Percentiles rank a stretch among this genome's conserved stretches.
Evolutionary conservation across 2,797 vertebrate genomes (phyloP).

Genomic region (Rhynchotus rufescens): DNA sequence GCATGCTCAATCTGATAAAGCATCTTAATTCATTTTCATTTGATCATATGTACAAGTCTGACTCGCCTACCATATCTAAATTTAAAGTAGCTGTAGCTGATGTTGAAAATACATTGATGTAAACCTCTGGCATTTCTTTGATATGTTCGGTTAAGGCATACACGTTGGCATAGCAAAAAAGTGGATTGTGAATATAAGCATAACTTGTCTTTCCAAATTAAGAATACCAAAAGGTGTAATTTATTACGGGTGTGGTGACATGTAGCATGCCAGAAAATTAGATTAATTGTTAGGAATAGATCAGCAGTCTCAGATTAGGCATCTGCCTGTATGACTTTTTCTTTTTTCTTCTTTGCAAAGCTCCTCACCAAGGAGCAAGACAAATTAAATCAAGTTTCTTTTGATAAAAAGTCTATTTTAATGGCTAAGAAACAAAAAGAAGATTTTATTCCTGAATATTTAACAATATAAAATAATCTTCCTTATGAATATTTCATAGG

Average conservation of each 20-base stretch:
- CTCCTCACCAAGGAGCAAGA: neutral
- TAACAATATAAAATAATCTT: neutral
- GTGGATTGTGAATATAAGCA: neutral
- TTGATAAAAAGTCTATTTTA: neutral
- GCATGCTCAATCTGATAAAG: neutral
- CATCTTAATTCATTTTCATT: constrained; percentile 13
- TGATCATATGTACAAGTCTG: neutral
- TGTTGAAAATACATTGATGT: neutral
- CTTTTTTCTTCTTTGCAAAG: neutral
- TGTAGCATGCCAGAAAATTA: neutral
- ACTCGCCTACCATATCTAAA: neutral
- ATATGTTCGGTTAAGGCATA: rapidly evolving
- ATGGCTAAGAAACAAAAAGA: neutral
- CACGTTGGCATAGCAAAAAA: neutral
- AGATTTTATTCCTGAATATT: neutral
- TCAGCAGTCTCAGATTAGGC: neutral
- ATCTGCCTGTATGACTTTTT: neutral
- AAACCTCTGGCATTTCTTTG: constrained; percentile 7
- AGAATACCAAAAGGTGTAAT: neutral
- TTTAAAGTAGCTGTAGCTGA: neutral
- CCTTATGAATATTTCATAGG: neutral
- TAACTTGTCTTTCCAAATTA: neutral
- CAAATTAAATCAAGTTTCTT: neutral
- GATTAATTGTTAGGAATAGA: neutral
- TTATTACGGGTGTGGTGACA: neutral